These are phyloP conservation scores for Aphidius colemani DNA, from an alignment of 2,888 invertebrate species.

Conservation along the genomic window DNA sequence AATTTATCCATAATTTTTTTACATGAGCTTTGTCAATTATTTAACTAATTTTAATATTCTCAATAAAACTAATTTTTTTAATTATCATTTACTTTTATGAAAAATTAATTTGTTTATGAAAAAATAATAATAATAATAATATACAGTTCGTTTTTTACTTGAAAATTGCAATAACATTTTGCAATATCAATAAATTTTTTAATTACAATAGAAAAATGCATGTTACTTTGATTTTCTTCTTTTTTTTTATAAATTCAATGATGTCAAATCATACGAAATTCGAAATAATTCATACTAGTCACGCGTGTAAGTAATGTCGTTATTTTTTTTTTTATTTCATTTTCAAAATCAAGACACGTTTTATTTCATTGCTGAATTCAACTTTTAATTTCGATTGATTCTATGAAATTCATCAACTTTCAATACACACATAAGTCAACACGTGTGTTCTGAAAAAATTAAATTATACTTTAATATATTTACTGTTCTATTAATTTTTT, in stretches of 20 bases:
- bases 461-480: too few relatives aligned
- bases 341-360: conserved; percentile 11
- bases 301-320: conserved; percentile 82
- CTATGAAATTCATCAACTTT: conserved; percentile 3
- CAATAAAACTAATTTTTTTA: too few relatives aligned
- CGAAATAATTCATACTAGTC: conserved; percentile 34
- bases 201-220: conserved; percentile 16
- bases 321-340: conserved; percentile 64
- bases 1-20: background rate
- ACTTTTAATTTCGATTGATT: conserved; percentile 2
- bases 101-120: background rate
- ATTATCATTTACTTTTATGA: too few relatives aligned
- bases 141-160: too few relatives aligned
- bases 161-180: too few relatives aligned
- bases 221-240: background rate
- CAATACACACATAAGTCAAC: background rate
- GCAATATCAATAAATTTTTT: too few relatives aligned
- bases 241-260: background rate
- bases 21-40: background rate
- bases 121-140: background rate
- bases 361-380: conserved; percentile 1
- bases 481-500: too few relatives aligned
- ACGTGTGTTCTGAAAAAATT: too few relatives aligned
- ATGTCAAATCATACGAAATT: conserved; percentile 19
- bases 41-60: conserved; percentile 3